Conservation (phyloP, 2,797 vertebrate genomes). For the Cyclopterus lumpus region DNA sequence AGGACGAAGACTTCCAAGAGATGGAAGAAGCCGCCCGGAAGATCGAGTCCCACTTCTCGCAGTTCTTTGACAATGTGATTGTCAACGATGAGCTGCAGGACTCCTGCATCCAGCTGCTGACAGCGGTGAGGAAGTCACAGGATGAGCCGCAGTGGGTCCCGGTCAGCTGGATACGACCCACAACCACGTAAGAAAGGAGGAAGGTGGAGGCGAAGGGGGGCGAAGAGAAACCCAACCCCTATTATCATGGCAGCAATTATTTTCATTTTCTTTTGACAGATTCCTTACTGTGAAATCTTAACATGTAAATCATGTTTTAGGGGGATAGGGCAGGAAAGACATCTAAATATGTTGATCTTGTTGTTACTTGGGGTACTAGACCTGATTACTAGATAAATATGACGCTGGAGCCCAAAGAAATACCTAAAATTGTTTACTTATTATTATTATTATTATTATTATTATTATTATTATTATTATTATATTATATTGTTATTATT, state of each 20-base stretch:
- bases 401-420: slow-evolving; percentile 34
- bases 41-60: slow-evolving; percentile 89
- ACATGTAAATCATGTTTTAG: slow-evolving; percentile 21
- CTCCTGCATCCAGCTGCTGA: slow-evolving; percentile 86
- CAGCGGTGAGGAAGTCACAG: slow-evolving; percentile 86
- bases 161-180: slow-evolving; percentile 90
- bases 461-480: background rate
- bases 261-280: background rate
- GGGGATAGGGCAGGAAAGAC: slow-evolving; percentile 13
- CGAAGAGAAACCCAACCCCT: background rate
- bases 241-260: slow-evolving; percentile 8
- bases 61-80: slow-evolving; percentile 92
- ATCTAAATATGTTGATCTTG: slow-evolving; percentile 16
- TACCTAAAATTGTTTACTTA: slow-evolving; percentile 15
- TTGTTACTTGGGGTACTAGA: slow-evolving; percentile 5
- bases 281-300: background rate
- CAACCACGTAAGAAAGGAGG: slow-evolving; percentile 66
- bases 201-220: background rate
- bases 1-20: slow-evolving; percentile 96
- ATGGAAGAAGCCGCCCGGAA: slow-evolving; percentile 90
- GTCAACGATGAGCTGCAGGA: slow-evolving; percentile 90
- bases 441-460: background rate
- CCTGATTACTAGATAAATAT: slow-evolving; percentile 29
- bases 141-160: slow-evolving; percentile 95
- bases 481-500: background rate